phyloP scores from a whole-genome alignment of 2,113 vertebrate species.

The Leucopsar rothschildi region DNA sequence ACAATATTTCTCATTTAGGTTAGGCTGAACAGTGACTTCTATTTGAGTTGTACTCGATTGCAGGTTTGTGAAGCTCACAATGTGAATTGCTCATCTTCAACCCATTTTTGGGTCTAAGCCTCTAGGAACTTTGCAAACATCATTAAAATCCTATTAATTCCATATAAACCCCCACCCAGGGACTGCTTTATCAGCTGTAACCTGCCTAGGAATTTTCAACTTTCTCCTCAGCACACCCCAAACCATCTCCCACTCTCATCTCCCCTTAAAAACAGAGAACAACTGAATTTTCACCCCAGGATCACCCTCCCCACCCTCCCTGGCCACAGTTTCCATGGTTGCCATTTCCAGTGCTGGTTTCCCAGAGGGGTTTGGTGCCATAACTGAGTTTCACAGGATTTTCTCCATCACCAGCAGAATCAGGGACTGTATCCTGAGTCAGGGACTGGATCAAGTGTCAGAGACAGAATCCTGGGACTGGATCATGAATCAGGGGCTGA shows the following conservation, averaged over 20 bases:
- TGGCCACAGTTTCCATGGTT: background rate
- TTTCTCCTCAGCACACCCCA: background rate
- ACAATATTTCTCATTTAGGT: background rate
- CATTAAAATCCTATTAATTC: background rate
- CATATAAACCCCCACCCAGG: background rate
- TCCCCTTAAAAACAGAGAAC: background rate
- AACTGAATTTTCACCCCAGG: background rate
- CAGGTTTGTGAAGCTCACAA: background rate
- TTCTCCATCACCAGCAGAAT: background rate
- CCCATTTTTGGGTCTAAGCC: background rate
- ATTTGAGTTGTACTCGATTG: fast-evolving
- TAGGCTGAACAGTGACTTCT: background rate
- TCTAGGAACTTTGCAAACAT: background rate
- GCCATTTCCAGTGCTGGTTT: background rate
- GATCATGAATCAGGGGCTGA: background rate
- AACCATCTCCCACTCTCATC: background rate
- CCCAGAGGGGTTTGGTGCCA: background rate
- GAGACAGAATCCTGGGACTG: background rate
- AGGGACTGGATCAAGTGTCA: fast-evolving
- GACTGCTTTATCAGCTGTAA: background rate
- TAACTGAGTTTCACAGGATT: background rate
- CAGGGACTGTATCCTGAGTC: fast-evolving
- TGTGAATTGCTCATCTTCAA: background rate
- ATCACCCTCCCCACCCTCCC: background rate
- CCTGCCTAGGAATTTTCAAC: fast-evolving